phyloP scores from a whole-genome alignment of 2,113 vertebrate species.

The Upupa epops region DNA sequence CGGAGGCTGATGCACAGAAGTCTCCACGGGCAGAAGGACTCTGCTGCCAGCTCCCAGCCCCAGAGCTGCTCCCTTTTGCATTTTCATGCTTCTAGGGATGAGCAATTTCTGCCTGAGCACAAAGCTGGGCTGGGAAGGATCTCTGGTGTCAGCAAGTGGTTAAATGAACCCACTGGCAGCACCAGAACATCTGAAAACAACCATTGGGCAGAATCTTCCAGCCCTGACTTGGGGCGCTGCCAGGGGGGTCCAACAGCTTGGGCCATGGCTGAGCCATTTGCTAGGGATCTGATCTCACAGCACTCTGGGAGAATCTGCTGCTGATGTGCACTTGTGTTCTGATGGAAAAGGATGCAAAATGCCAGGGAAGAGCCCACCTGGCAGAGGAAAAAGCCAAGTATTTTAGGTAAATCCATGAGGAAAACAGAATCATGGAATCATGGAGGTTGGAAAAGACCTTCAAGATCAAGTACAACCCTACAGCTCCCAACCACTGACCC shows the following conservation, averaged over 20 bases:
- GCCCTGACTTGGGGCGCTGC: not conserved
- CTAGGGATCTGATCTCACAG: not conserved
- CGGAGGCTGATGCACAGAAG: not conserved
- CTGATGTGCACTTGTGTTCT: not conserved
- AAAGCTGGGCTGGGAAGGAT: not conserved
- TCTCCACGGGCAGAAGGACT: not conserved
- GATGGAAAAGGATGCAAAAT: not conserved
- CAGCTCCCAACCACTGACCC: too few relatives aligned
- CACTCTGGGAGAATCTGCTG: not conserved
- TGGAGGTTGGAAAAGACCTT: too few relatives aligned
- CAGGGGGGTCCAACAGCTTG: too few relatives aligned
- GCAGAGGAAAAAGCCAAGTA: not conserved
- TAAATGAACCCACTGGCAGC: not conserved
- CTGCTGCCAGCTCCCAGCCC: not conserved
- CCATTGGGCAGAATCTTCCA: not conserved
- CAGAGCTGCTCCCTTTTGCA: rapidly evolving
- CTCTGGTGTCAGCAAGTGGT: not conserved
- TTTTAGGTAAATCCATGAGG: not conserved
- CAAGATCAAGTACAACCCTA: too few relatives aligned
- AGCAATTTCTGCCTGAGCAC: not conserved
- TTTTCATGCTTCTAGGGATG: not conserved
- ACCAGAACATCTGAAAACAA: not conserved
- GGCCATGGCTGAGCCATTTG: too few relatives aligned
- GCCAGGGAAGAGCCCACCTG: not conserved
- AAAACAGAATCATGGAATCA: not conserved